Evolutionary conservation across 2,888 invertebrate genomes (phyloP), one percentile per base, ranked within the genome.

Genomic region (Callyntrura guangdongensis): DNA sequence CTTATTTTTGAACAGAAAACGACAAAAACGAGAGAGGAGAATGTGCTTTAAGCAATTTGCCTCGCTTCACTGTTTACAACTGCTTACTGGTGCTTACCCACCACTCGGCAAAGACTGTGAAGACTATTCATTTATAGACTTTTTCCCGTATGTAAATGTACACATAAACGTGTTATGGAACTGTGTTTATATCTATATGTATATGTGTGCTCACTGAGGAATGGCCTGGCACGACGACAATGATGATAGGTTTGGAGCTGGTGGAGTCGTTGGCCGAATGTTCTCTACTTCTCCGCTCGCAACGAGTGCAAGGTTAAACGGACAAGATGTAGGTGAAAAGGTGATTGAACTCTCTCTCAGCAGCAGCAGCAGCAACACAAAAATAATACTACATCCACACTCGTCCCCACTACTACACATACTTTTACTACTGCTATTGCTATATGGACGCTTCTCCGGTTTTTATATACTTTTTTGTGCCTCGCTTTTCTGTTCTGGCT

Each of bases 221-320:
- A n/a, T n/a, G n/a, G n/a, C n/a, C n/a, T n/a, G n/a, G n/a, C 20
- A 61, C 22, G 20, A 12, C 4, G 22, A 2, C 20, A 61, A 20
- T n/a, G 20, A 64, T 12, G 72, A 3, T 72, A 47, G 5, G 36
- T 47, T 36, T n/a, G 27, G 4, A n/a, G 20, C 20, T 86, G 86
- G n/a, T 77, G 87, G 79, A 87, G 87, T 87, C 87, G 79, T n/a
- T 87, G 87, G 87, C 87, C 87, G 87, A 87, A 87, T 87, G 87
- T 64, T 87, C 87, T 87, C 81, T 69, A 87, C 87, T 87, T 81
- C 67, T 22, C 81, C 56, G 36, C 79, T 61, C 47, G 69, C 87
- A 81, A 81, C 87, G 87, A 87, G 81, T 87, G 87, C 87, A 87
- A 87, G 87, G 87, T 87, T 87, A 87, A 87, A 87, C 87, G 87